Evolutionary conservation across 2,888 invertebrate genomes (phyloP), one percentile per base, ranked within the genome.

Genomic region (Patella ulyssiponensis): DNA sequence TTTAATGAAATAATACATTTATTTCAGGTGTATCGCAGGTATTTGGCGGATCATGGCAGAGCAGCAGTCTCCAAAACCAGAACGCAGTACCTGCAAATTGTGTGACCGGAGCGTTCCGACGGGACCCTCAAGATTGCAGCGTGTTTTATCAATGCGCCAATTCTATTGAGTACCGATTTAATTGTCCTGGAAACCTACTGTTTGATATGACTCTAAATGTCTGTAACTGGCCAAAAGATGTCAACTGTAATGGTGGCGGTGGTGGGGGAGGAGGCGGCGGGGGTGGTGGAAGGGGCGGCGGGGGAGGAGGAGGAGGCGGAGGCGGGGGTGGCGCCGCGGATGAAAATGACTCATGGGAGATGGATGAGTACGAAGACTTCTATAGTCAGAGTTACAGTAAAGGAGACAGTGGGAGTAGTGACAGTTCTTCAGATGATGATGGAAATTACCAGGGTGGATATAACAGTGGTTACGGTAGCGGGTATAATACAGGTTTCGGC

Each of bases 341-440:
- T 71, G 20, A 72, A n/a, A 44, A 71, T 78, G 17, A 71, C 52
- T 71, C 71, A 33, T 71, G 75, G 27, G 71, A 64, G n/a, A n/a
- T 64, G 58, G 53, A 69, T 74, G 73, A 69, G 33, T 17, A 69
- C n/a, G 69, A 33, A 17, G 58, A 53, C 52, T 69, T 53, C 69
- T 71, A 78, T 69, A 75, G 80, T 78, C 70, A 78, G 75, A 76
- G 78, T 78, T 76, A 75, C 51, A 75, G 80, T 76, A 78, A 78
- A 71, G 75, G 81, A 73, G 73, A 73, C 71, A 73, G 77, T 27
- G 69, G 77, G 52, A 64, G 76, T n/a, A 73, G 76, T 80, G 51
- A 80, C 70, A 73, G 79, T 54, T 44, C 44, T 44, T 44, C 44
- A 0, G 52, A 76, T 70, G 69, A 74, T 56, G 53, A 70, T 56